Conservation (phyloP, 2,888 invertebrate species). For the Rotaria socialis region DNA sequence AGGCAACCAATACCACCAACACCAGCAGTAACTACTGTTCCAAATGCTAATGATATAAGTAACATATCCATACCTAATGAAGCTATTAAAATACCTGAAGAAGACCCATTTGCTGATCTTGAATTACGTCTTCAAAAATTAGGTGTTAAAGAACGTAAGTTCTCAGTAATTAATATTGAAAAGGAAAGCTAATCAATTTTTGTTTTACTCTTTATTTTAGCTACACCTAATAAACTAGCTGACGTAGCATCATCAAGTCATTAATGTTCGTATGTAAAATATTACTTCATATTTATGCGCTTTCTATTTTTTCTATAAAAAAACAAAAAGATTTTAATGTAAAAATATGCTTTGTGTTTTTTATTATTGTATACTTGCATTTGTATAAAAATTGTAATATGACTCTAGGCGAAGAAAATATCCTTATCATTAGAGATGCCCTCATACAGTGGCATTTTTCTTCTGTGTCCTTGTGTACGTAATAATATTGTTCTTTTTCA, state of each 20-base stretch:
- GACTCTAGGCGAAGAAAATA: neutral
- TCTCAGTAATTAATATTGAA: neutral
- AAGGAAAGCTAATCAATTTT: neutral
- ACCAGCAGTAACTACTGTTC: neutral
- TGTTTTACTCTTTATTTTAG: neutral
- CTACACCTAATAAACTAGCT: neutral
- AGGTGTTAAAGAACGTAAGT: neutral
- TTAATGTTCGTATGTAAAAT: neutral
- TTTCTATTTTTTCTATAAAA: neutral
- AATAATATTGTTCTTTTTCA: neutral
- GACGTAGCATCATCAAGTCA: neutral
- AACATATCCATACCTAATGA: neutral
- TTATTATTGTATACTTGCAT: neutral
- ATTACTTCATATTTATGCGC: neutral
- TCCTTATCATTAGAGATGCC: neutral
- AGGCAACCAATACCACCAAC: constrained; percentile 9
- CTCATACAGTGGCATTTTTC: neutral
- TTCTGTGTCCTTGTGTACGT: neutral
- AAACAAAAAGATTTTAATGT: neutral
- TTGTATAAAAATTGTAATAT: neutral
- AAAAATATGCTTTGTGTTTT: neutral
- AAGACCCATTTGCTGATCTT: constrained; percentile 23
- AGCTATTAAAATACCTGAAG: neutral
- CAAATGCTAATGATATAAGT: neutral
- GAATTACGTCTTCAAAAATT: constrained; percentile 31